phyloP scores from a whole-genome alignment of 2,113 vertebrate genomes.

The Heliornis fulica region DNA sequence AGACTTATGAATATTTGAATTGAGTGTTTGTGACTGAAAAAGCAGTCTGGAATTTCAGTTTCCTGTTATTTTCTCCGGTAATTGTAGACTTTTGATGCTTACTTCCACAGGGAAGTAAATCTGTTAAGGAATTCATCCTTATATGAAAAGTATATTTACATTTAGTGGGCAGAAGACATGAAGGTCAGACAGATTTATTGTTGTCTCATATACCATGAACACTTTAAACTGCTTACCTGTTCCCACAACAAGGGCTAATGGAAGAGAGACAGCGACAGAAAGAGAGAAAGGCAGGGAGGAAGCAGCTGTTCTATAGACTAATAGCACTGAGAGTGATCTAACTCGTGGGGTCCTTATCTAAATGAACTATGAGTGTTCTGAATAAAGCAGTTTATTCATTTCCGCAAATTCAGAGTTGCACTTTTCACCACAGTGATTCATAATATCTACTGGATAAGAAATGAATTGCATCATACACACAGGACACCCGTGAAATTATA shows the following conservation, averaged over 20 bases:
- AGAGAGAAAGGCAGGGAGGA: background rate
- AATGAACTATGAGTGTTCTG: background rate
- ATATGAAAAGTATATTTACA: background rate
- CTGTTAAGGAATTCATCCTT: background rate
- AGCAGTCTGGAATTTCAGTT: background rate
- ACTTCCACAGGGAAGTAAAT: background rate
- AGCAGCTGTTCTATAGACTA: background rate
- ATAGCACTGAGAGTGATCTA: background rate
- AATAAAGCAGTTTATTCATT: background rate
- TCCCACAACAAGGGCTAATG: background rate
- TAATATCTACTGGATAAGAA: background rate
- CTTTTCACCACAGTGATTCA: background rate
- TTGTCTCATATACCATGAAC: background rate
- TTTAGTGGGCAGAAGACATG: background rate
- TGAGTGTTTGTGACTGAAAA: background rate
- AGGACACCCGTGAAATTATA: background rate
- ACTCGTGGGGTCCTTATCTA: background rate
- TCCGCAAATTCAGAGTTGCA: background rate
- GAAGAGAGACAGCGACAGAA: background rate
- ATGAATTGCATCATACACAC: background rate
- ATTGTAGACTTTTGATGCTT: background rate
- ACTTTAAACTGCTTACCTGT: background rate
- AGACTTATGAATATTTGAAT: slow-evolving; percentile 61
- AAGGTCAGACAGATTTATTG: background rate
- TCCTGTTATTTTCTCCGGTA: background rate